Conservation (phyloP, 2,113 vertebrate genomes). For the Coptodon bakossiorum region DNA sequence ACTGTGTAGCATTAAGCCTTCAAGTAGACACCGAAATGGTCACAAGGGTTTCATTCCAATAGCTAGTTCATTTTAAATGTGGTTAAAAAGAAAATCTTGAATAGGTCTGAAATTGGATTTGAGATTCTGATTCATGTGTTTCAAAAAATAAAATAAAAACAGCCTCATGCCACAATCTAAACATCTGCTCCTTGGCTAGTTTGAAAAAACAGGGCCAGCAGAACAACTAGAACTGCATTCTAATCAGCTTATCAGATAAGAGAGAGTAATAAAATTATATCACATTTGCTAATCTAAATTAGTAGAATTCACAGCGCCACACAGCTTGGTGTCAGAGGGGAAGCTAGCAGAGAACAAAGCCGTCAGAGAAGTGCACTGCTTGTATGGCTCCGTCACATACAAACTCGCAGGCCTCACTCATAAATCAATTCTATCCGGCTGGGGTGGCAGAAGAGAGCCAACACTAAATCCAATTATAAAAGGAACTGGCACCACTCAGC, state of each 20-base stretch:
- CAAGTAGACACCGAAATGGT: background rate
- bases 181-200: background rate
- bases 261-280: background rate
- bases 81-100: background rate
- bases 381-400: constrained; percentile 11
- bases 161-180: background rate
- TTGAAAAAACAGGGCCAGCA: background rate
- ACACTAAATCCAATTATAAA: constrained; percentile 65
- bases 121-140: background rate
- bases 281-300: background rate
- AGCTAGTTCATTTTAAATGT: background rate
- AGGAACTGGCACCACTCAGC: constrained; percentile 56
- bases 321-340: background rate
- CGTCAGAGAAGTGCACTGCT: background rate
- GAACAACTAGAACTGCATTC: background rate
- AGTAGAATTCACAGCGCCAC: background rate
- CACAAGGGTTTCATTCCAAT: background rate
- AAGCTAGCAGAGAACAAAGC: background rate
- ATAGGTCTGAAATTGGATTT: background rate
- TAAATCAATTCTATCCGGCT: constrained; percentile 52
- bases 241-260: background rate
- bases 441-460: constrained; percentile 30
- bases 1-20: background rate
- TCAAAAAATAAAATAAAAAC: background rate
- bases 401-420: constrained; percentile 33